phyloP scores from a whole-genome alignment of 2,113 vertebrate species.

The Nymphicus hollandicus region DNA sequence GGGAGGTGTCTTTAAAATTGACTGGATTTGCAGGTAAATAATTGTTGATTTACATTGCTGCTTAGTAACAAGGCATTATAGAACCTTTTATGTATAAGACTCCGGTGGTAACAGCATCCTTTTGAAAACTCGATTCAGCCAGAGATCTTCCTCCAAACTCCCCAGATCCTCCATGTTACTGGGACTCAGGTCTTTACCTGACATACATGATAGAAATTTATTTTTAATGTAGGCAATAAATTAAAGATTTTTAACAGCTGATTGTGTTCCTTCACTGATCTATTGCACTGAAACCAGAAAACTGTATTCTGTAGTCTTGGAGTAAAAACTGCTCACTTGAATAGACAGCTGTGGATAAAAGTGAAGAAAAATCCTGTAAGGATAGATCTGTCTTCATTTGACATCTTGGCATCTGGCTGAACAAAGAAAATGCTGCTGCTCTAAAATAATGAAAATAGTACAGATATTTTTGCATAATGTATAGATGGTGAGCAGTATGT shows the following conservation, averaged over 20 bases:
- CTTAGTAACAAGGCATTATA: background rate
- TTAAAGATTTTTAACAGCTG: background rate
- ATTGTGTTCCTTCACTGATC: background rate
- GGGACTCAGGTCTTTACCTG: background rate
- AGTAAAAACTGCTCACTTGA: background rate
- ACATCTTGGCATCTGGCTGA: background rate
- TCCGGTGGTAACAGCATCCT: background rate
- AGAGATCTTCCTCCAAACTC: background rate
- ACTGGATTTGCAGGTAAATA: slow-evolving; percentile 97
- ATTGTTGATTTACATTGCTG: background rate
- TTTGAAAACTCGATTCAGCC: background rate
- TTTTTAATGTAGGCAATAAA: background rate
- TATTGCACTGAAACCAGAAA: background rate
- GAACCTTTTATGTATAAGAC: background rate
- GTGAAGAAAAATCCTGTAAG: background rate
- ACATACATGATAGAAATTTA: background rate
- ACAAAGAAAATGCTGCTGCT: background rate
- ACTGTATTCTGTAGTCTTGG: background rate
- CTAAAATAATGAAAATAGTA: background rate
- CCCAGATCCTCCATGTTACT: background rate
- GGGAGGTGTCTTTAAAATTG: slow-evolving; percentile 97
- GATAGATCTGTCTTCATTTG: background rate
- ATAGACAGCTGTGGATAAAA: background rate
- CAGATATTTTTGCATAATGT: background rate
- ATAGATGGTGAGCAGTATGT: background rate